phyloP scores from a whole-genome alignment of 1,140 invertebrate genomes.

The Lepidurus apus region DNA sequence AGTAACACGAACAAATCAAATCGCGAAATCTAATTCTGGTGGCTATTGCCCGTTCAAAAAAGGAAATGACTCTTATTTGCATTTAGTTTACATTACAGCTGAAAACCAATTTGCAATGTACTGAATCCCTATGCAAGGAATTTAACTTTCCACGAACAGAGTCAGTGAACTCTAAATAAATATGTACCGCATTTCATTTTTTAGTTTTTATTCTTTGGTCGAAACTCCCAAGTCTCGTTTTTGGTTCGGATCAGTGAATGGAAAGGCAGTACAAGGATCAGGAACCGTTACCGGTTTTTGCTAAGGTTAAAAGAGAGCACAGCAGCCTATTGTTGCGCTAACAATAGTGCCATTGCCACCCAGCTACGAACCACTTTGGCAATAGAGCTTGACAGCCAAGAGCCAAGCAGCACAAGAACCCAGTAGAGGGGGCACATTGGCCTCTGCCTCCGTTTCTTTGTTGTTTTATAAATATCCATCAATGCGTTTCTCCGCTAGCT shows the following conservation, averaged over 20 bases:
- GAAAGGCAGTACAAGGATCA: background rate
- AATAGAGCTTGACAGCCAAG: conserved; percentile 14
- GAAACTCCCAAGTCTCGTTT: background rate
- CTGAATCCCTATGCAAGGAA: too few relatives aligned
- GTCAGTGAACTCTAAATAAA: too few relatives aligned
- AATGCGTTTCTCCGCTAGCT: background rate
- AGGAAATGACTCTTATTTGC: too few relatives aligned
- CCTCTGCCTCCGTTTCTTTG: background rate
- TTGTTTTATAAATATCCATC: conserved; percentile 8
- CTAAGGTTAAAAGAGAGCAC: conserved; percentile 10
- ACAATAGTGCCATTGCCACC: conserved; percentile 8
- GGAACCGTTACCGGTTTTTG: background rate
- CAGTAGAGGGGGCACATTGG: background rate
- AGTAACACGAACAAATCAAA: too few relatives aligned
- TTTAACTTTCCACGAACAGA: too few relatives aligned
- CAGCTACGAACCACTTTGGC: conserved; percentile 17
- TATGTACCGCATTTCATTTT: too few relatives aligned
- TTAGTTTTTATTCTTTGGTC: too few relatives aligned
- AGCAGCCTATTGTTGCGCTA: conserved; percentile 8
- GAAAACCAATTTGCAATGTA: too few relatives aligned
- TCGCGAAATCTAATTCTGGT: too few relatives aligned
- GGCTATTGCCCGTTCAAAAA: too few relatives aligned
- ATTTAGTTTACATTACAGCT: too few relatives aligned
- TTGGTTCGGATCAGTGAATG: background rate
- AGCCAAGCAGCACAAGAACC: background rate